Evolutionary conservation across 2,113 vertebrate genomes (phyloP).

Genomic region (Pseudorectes ferrugineus): DNA sequence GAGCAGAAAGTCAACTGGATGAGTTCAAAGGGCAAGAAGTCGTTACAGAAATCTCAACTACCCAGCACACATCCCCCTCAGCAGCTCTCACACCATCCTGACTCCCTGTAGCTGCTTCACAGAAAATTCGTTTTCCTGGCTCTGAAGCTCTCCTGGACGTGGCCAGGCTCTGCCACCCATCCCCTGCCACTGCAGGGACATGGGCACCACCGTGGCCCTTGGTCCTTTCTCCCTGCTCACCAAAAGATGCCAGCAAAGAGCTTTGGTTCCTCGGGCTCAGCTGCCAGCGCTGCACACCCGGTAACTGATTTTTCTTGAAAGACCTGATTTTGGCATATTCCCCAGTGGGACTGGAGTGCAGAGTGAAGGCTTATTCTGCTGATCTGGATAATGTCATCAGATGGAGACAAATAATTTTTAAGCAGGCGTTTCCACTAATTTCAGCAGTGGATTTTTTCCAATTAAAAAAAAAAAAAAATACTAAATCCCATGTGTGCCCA

Average conservation of each 20-base stretch:
- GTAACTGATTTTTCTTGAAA: not conserved
- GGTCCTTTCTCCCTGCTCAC: constrained; percentile 23
- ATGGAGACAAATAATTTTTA: not conserved
- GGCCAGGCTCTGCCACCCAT: not conserved
- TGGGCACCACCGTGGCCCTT: accelerated
- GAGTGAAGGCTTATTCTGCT: not conserved
- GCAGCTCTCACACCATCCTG: accelerated
- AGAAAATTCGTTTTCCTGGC: not conserved
- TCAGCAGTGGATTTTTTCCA: not conserved
- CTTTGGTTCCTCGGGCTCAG: not conserved
- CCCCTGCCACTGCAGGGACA: not conserved
- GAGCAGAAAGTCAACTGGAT: not conserved
- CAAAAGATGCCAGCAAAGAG: constrained; percentile 64
- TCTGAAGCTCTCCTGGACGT: accelerated
- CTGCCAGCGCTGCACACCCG: not conserved
- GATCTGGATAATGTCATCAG: not conserved
- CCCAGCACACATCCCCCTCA: not conserved
- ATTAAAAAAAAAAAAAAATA: not conserved
- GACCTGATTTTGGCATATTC: constrained; percentile 1
- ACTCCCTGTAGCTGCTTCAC: not conserved
- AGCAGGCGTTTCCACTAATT: not conserved
- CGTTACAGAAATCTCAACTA: not conserved
- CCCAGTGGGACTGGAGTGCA: not conserved
- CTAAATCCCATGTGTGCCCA: not conserved
- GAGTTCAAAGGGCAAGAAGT: not conserved